phyloP scores from a whole-genome alignment of 2,888 invertebrate genomes.

The Troilus luridus region DNA sequence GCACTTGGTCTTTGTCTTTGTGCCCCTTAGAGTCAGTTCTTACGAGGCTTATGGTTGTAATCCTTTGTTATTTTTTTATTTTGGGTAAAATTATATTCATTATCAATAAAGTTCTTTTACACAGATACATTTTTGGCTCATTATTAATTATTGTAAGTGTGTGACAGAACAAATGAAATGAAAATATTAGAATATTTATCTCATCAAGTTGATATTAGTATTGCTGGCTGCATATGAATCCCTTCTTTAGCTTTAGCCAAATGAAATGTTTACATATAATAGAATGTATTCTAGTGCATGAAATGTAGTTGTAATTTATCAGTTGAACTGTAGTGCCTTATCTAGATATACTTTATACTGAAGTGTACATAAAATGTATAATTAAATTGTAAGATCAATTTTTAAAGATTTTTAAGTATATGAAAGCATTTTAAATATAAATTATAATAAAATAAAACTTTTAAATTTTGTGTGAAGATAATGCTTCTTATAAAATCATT shows the following conservation, averaged over 20 bases:
- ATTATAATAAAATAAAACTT: neutral
- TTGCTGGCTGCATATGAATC: slow-evolving; percentile 24
- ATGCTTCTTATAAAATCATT: slow-evolving; percentile 2
- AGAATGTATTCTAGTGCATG: slow-evolving; percentile 49
- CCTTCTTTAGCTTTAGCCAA: slow-evolving; percentile 48
- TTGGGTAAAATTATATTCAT: neutral
- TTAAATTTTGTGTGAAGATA: slow-evolving; percentile 4
- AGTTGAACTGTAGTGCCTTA: slow-evolving; percentile 43
- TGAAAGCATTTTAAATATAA: slow-evolving; percentile 18
- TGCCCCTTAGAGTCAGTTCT: too few species aligned
- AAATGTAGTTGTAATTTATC: slow-evolving; percentile 39
- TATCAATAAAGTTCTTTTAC: neutral
- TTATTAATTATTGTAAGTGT: neutral
- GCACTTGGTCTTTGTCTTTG: too few species aligned
- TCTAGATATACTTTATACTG: slow-evolving; percentile 23
- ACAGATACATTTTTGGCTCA: neutral
- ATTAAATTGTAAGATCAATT: slow-evolving; percentile 15
- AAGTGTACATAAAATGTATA: slow-evolving; percentile 40
- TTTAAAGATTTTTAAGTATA: neutral
- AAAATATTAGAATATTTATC: neutral
- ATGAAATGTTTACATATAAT: slow-evolving; percentile 14
- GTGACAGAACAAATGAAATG: neutral
- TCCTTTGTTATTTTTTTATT: neutral
- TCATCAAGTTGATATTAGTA: neutral
- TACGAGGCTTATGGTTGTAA: too few species aligned